A percentile compares a stretch with the other conserved stretches of the same genome.
These are phyloP conservation scores for Sus cebifrons DNA, from an alignment of 2,797 vertebrate genomes.

Conservation along the genomic window DNA sequence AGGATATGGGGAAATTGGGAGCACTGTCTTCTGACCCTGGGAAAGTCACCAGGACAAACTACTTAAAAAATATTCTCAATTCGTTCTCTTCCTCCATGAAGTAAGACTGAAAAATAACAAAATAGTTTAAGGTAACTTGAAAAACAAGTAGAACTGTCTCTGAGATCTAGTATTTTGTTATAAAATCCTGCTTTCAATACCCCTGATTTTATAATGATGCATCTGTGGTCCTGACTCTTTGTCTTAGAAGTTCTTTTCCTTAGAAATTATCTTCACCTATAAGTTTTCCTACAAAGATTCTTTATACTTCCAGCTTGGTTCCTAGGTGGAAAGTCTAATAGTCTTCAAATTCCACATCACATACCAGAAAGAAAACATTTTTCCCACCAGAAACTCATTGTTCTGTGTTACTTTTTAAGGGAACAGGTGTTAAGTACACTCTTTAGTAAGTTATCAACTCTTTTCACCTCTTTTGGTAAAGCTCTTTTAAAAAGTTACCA, in stretches of 20 bases:
- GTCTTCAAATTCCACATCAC: slow-evolving; percentile 3
- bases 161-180: slow-evolving; percentile 44
- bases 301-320: neutral
- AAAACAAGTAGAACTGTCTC: slow-evolving; percentile 54
- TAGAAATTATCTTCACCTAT: neutral
- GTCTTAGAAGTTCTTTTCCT: neutral
- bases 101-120: slow-evolving; percentile 4
- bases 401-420: slow-evolving; percentile 25
- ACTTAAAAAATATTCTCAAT: slow-evolving; percentile 25
- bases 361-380: neutral
- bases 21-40: neutral
- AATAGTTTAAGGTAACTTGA: slow-evolving; percentile 12
- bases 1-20: neutral
- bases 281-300: slow-evolving; percentile 8
- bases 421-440: neutral
- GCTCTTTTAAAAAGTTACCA: neutral
- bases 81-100: neutral
- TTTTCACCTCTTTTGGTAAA: slow-evolving; percentile 19
- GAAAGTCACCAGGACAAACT: neutral
- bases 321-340: neutral
- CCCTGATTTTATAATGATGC: neutral
- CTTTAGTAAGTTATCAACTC: neutral
- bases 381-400: neutral
- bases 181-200: slow-evolving; percentile 3
- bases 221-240: neutral